Evolutionary conservation across 2,888 invertebrate species (phyloP).

Genomic region (Nomada flava): DNA sequence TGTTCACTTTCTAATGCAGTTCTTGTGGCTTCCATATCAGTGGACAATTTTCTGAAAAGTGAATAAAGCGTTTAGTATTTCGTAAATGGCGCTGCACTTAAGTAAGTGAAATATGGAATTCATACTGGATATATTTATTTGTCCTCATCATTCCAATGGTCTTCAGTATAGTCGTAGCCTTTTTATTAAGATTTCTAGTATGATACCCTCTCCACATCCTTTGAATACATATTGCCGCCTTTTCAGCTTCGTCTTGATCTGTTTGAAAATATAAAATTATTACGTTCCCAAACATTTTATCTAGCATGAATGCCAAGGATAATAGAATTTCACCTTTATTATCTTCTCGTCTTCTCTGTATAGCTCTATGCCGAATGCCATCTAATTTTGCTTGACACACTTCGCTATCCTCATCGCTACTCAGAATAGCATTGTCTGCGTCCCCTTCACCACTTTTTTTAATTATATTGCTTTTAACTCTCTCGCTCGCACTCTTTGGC

Average conservation of each 20-base stretch:
- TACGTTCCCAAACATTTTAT: neutral
- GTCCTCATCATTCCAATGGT: slow-evolving; percentile 91
- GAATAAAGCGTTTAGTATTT: slow-evolving; percentile 17
- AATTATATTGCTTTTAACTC: slow-evolving; percentile 63
- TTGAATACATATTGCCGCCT: slow-evolving; percentile 92
- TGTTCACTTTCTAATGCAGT: slow-evolving; percentile 93
- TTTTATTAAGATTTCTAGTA: slow-evolving; percentile 90
- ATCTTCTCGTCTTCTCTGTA: slow-evolving; percentile 84
- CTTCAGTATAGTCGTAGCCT: slow-evolving; percentile 87
- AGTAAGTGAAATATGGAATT: slow-evolving; percentile 55
- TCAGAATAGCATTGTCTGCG: slow-evolving; percentile 68
- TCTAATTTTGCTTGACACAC: slow-evolving; percentile 89
- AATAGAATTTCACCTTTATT: slow-evolving; percentile 74
- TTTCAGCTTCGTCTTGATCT: slow-evolving; percentile 80
- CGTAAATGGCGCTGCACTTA: neutral
- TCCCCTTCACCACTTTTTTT: slow-evolving; percentile 71
- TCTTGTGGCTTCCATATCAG: slow-evolving; percentile 94
- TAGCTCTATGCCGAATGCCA: slow-evolving; percentile 88
- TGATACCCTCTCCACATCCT: slow-evolving; percentile 94
- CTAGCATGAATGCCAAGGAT: neutral
- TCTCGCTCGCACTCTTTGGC: slow-evolving; percentile 74
- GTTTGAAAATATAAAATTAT: slow-evolving; percentile 21
- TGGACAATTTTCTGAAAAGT: slow-evolving; percentile 89
- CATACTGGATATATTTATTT: slow-evolving; percentile 93
- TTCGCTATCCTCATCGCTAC: slow-evolving; percentile 88